Evolutionary conservation across 2,797 vertebrate species (phyloP).

Genomic region (Euphonia xanthogaster): DNA sequence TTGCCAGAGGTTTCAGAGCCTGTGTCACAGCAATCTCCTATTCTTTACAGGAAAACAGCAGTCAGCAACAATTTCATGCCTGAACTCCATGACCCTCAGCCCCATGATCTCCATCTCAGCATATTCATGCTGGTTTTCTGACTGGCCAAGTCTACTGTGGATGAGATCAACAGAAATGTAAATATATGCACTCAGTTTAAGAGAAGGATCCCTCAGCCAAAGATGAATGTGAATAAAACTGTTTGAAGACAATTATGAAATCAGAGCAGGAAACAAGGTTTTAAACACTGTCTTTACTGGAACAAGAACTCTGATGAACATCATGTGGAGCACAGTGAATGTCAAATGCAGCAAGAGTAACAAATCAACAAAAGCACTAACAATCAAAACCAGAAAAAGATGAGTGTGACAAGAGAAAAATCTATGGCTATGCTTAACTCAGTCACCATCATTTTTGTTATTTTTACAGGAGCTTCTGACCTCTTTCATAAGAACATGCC

Average conservation of each 20-base stretch:
- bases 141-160: not conserved
- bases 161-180: slow-evolving; percentile 26
- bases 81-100: not conserved
- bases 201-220: not conserved
- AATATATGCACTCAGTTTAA: not conserved
- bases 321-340: not conserved
- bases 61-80: not conserved
- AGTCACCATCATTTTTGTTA: not conserved
- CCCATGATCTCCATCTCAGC: slow-evolving; percentile 8
- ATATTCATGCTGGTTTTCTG: not conserved
- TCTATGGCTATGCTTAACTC: not conserved
- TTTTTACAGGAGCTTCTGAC: not conserved
- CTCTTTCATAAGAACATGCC: not conserved
- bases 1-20: slow-evolving; percentile 29
- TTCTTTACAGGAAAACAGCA: not conserved
- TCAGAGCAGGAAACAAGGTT: not conserved
- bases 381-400: not conserved
- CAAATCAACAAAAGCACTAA: not conserved
- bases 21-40: not conserved
- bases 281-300: not conserved
- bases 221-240: not conserved
- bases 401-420: not conserved
- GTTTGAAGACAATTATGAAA: not conserved
- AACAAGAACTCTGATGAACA: not conserved
- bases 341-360: not conserved